These are phyloP conservation scores for Campylorhamphus procurvoides DNA, from an alignment of 2,113 vertebrate species.

Conservation along the genomic window DNA sequence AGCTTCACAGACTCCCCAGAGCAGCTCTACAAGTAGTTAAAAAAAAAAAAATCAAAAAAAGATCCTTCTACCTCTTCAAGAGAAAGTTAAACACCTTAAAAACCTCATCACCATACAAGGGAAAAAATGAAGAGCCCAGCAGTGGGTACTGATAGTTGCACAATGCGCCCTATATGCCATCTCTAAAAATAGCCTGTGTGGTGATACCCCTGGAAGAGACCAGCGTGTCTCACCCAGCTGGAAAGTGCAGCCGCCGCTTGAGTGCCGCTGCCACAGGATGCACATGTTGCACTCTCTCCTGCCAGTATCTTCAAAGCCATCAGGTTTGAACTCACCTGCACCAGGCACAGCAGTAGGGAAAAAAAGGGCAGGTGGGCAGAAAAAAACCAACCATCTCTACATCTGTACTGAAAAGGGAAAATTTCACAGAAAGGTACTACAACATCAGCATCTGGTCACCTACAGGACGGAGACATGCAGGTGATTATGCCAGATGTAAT, in stretches of 20 bases:
- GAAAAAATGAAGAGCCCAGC: constrained; percentile 31
- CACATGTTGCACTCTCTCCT: not conserved
- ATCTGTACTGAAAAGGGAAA: not conserved
- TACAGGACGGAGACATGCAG: not conserved
- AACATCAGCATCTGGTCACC: constrained; percentile 41
- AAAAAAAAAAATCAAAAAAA: not conserved
- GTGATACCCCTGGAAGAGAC: constrained; percentile 18
- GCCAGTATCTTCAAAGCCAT: constrained; percentile 26
- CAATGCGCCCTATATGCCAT: not conserved
- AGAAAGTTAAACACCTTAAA: constrained; percentile 32
- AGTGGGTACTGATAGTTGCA: not conserved
- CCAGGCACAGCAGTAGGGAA: not conserved
- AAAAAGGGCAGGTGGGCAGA: not conserved
- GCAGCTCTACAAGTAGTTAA: not conserved
- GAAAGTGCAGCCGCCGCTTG: not conserved
- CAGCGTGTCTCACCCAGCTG: not conserved
- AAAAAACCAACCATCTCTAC: not conserved
- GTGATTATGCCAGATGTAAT: not conserved
- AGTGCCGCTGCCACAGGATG: not conserved
- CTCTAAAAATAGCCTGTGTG: constrained; percentile 16
- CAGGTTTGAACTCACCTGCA: constrained; percentile 4
- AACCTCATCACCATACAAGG: constrained; percentile 51
- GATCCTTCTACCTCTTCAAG: not conserved
- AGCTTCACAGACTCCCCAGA: fast-evolving
- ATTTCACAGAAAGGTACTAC: constrained; percentile 2